These are phyloP conservation scores for Podarcis lilfordi DNA, from an alignment of 2,797 vertebrate species.

Conservation along the genomic window DNA sequence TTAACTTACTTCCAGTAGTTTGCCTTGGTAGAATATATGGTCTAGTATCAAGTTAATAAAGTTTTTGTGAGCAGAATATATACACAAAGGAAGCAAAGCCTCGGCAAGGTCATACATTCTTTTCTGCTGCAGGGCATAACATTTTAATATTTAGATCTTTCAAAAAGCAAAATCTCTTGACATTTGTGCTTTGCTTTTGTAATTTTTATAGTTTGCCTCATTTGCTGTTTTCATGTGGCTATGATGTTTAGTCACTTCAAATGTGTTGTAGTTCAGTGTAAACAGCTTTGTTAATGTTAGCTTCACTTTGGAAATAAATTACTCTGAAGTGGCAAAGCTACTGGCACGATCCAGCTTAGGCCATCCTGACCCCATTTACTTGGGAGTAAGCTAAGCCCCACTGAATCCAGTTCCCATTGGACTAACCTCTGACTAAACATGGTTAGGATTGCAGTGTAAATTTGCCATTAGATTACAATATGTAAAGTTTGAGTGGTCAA, in stretches of 20 bases:
- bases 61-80: not conserved
- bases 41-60: not conserved
- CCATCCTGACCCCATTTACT: no score
- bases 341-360: not conserved
- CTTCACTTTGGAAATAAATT: conserved; percentile 27
- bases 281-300: conserved; percentile 12
- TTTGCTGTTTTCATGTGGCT: conserved; percentile 8
- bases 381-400: no score
- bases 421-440: no score
- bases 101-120: conserved; percentile 40
- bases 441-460: no score
- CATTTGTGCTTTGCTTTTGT: conserved; percentile 16
- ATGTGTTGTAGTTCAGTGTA: not conserved
- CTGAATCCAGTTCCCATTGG: no score
- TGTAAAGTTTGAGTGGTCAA: not conserved
- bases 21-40: not conserved
- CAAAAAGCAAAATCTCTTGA: conserved; percentile 36
- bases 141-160: conserved; percentile 12
- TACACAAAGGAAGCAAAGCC: not conserved
- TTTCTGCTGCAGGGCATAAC: conserved; percentile 34
- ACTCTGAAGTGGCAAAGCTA: conserved; percentile 8
- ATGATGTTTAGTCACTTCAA: conserved; percentile 9
- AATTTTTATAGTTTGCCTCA: conserved; percentile 31
- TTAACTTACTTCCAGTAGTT: not conserved
- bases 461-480: not conserved